phyloP scores from a whole-genome alignment of 2,888 invertebrate genomes.

The Ischnura elegans region DNA sequence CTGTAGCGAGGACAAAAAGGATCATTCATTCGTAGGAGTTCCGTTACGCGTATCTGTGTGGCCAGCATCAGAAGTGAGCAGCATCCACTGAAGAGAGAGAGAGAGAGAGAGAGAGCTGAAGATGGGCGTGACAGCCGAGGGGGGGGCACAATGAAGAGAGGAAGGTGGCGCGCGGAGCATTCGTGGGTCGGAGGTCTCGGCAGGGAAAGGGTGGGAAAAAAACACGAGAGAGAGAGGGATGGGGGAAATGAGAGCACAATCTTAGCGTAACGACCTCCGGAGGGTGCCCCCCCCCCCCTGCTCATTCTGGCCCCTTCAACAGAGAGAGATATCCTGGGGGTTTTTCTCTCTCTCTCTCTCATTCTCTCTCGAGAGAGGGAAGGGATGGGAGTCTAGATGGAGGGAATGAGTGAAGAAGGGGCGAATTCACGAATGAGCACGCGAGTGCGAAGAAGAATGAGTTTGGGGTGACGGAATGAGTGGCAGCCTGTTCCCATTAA shows the following conservation, averaged over 20 bases:
- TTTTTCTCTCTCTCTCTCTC: no score
- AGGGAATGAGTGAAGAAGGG: background rate
- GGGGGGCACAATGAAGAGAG: background rate
- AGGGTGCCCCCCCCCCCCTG: constrained; percentile 36
- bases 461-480: no score
- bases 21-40: no score
- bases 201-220: constrained; percentile 34
- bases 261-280: constrained; percentile 58
- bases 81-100: background rate
- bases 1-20: no score
- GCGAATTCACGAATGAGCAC: background rate
- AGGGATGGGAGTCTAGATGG: background rate
- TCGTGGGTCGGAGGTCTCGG: constrained; percentile 55
- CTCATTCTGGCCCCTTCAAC: background rate
- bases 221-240: background rate
- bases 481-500: constrained; percentile 36
- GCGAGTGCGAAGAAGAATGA: no score
- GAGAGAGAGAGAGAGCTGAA: background rate
- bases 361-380: no score
- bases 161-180: background rate
- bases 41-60: no score
- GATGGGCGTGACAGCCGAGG: background rate
- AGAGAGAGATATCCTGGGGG: background rate
- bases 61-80: background rate
- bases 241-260: background rate